Evolutionary conservation across 2,113 vertebrate genomes (phyloP).

Genomic region (Struthidea cinerea): DNA sequence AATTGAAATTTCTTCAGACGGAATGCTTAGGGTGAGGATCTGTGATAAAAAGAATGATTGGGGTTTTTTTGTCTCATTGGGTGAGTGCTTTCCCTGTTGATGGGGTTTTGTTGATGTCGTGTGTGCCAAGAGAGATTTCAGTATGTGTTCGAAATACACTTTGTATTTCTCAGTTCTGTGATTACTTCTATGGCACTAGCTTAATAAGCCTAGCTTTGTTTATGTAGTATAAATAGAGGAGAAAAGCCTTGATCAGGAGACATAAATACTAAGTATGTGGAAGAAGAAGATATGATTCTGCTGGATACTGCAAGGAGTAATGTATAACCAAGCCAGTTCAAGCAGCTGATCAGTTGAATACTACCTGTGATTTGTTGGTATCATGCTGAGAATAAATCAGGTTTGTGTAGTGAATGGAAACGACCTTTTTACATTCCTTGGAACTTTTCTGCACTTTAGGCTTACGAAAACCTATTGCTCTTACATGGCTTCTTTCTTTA

Average conservation of each 20-base stretch:
- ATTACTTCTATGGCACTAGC: neutral
- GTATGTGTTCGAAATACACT: neutral
- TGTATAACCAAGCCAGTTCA: neutral
- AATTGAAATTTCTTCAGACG: neutral
- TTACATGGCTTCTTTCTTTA: neutral
- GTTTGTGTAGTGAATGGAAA: conserved; percentile 17
- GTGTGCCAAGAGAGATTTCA: neutral
- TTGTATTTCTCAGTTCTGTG: neutral
- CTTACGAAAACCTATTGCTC: neutral
- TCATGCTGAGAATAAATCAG: neutral
- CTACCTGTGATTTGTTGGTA: neutral
- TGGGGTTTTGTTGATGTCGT: neutral
- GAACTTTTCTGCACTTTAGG: neutral
- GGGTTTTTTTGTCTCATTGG: neutral
- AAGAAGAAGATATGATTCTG: neutral
- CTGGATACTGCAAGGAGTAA: neutral
- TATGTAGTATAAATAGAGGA: neutral
- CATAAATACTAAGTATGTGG: neutral
- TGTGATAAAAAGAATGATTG: neutral
- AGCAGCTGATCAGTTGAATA: neutral
- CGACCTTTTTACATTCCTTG: neutral
- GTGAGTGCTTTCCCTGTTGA: neutral
- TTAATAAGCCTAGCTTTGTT: neutral
- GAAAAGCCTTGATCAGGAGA: neutral
- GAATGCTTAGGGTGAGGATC: neutral